Evolutionary conservation across 2,888 invertebrate species (phyloP).

Genomic region (Drosophila glabriapex): DNA sequence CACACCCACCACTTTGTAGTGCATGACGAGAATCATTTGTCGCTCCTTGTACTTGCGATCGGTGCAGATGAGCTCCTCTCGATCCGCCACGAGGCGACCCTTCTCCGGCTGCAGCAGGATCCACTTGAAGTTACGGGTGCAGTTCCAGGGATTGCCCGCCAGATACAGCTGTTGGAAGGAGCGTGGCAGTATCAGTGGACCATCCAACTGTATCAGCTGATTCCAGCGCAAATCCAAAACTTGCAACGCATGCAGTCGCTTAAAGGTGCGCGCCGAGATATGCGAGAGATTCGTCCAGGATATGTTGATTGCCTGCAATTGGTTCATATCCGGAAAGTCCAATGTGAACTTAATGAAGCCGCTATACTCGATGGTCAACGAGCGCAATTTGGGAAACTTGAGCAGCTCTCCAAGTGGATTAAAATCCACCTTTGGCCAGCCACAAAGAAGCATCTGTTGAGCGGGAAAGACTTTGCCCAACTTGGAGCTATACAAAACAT

Average conservation of each 20-base stretch:
- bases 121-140: constrained; percentile 84
- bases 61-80: constrained; percentile 80
- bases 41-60: constrained; percentile 84
- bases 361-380: constrained; percentile 83
- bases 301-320: constrained; percentile 84
- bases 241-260: constrained; percentile 76
- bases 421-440: constrained; percentile 81
- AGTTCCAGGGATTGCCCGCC: constrained; percentile 85
- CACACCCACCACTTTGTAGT: constrained; percentile 81
- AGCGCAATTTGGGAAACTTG: constrained; percentile 79
- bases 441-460: constrained; percentile 79
- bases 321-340: constrained; percentile 83
- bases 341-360: constrained; percentile 77
- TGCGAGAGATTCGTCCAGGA: constrained; percentile 84
- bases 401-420: constrained; percentile 78
- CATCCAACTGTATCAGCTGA: constrained; percentile 83
- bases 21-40: constrained; percentile 83
- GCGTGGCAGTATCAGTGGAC: constrained; percentile 77
- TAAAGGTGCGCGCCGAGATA: constrained; percentile 81
- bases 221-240: constrained; percentile 84
- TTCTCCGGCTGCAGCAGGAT: constrained; percentile 79
- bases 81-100: constrained; percentile 79
- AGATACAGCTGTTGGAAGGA: constrained; percentile 80
- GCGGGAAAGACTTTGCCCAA: constrained; percentile 34
- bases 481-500: constrained; percentile 41